Conservation (phyloP, 1,140 invertebrate species). For the Cepaea nemoralis region DNA sequence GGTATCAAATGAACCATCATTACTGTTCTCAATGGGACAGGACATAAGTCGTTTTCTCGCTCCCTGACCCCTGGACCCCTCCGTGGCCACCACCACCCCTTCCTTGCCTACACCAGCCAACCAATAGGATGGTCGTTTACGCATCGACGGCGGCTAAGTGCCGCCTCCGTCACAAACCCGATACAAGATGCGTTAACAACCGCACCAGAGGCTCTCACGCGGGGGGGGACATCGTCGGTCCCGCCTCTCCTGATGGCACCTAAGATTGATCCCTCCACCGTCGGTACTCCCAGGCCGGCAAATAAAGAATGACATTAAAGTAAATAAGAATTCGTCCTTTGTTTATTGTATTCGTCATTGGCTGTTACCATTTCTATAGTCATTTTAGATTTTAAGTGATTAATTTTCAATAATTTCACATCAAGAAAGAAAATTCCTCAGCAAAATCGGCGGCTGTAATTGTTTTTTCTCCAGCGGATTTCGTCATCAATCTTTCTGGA, state of each 20-base stretch:
- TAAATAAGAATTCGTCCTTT: neutral
- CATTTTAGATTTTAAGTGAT: too few species aligned
- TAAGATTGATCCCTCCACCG: neutral
- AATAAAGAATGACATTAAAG: neutral
- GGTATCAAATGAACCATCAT: too few species aligned
- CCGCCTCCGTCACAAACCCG: neutral
- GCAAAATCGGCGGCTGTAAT: too few species aligned
- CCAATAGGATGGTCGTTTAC: neutral
- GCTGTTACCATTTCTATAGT: neutral
- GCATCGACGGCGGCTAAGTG: neutral
- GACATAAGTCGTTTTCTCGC: too few species aligned
- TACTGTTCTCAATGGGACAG: too few species aligned
- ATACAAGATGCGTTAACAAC: constrained; percentile 7
- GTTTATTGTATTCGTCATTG: neutral
- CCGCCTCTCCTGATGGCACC: neutral
- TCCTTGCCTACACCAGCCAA: neutral
- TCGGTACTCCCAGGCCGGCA: neutral
- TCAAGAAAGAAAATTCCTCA: too few species aligned
- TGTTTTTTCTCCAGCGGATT: too few species aligned
- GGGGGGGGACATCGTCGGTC: neutral
- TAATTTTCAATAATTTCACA: too few species aligned
- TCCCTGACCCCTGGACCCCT: too few species aligned
- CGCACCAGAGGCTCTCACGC: neutral
- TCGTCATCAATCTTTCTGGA: too few species aligned
- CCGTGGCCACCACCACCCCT: neutral